phyloP scores from a whole-genome alignment of 2,888 invertebrate genomes.

The Panorpa germanica region DNA sequence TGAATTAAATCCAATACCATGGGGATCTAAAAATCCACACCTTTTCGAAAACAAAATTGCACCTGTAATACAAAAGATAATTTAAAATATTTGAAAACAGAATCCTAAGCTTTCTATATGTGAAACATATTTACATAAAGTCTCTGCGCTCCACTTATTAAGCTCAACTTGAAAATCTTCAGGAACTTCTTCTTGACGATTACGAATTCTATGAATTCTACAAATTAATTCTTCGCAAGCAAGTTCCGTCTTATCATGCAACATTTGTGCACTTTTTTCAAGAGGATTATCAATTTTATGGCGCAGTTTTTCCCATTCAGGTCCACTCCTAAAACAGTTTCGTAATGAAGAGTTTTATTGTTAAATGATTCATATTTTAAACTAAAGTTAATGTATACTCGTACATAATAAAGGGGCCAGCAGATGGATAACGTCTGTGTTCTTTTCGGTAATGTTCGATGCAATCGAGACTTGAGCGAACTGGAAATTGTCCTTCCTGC shows the following conservation, averaged over 20 bases:
- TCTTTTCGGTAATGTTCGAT: constrained; percentile 41
- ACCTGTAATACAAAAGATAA: no score
- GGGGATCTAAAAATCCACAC: constrained; percentile 40
- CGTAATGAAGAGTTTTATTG: neutral
- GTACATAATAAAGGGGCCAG: constrained; percentile 27
- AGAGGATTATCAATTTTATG: no score
- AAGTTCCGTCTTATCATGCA: constrained; percentile 19
- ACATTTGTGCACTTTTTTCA: no score
- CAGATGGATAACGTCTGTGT: constrained; percentile 29
- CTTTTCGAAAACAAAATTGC: constrained; percentile 33
- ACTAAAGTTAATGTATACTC: constrained; percentile 7
- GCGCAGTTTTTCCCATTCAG: no score
- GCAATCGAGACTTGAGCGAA: constrained; percentile 40
- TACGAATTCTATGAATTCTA: constrained; percentile 32
- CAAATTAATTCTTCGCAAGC: constrained; percentile 23
- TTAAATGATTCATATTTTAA: neutral
- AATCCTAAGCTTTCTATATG: no score
- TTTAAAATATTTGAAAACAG: no score
- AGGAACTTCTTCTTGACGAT: constrained; percentile 41
- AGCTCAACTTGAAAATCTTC: constrained; percentile 35
- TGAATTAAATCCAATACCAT: no score
- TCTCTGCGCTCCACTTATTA: constrained; percentile 47
- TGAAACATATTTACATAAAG: no score
- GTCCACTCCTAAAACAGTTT: no score
- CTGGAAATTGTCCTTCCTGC: constrained; percentile 36